Evolutionary conservation across 2,888 invertebrate genomes (phyloP).

Genomic region (Periphyllus acericola): DNA sequence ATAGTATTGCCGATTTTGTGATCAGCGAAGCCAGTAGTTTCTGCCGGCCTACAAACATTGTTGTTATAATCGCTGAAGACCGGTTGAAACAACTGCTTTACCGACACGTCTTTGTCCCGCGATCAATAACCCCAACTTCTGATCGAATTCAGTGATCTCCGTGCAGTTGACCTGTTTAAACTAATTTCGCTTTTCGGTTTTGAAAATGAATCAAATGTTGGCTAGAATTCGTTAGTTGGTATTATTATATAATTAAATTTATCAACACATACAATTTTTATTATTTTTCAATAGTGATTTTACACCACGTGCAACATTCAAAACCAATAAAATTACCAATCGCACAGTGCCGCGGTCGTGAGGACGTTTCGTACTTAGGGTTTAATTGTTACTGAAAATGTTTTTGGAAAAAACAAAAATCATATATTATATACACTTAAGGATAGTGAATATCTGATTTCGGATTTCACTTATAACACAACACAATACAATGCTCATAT

Average conservation of each 20-base stretch:
- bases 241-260: background rate
- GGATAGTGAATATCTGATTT: too few relatives aligned
- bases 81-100: constrained; percentile 89
- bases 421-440: too few relatives aligned
- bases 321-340: background rate
- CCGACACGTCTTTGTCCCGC: constrained; percentile 66
- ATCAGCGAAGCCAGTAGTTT: constrained; percentile 84
- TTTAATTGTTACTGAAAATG: too few relatives aligned
- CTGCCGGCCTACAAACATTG: constrained; percentile 89
- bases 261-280: background rate
- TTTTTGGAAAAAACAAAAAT: too few relatives aligned
- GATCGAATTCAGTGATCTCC: constrained; percentile 11
- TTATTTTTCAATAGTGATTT: background rate
- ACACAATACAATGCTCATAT: too few relatives aligned
- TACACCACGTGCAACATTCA: background rate
- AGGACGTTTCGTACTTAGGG: background rate
- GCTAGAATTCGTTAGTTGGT: background rate
- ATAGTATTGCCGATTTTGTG: constrained; percentile 36
- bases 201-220: constrained; percentile 15
- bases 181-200: constrained; percentile 23
- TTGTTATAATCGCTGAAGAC: constrained; percentile 81
- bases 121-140: constrained; percentile 2
- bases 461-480: too few relatives aligned
- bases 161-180: background rate
- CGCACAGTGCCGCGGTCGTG: background rate